Evolutionary conservation across 2,888 invertebrate species (phyloP).

Genomic region (Tipula confusa): DNA sequence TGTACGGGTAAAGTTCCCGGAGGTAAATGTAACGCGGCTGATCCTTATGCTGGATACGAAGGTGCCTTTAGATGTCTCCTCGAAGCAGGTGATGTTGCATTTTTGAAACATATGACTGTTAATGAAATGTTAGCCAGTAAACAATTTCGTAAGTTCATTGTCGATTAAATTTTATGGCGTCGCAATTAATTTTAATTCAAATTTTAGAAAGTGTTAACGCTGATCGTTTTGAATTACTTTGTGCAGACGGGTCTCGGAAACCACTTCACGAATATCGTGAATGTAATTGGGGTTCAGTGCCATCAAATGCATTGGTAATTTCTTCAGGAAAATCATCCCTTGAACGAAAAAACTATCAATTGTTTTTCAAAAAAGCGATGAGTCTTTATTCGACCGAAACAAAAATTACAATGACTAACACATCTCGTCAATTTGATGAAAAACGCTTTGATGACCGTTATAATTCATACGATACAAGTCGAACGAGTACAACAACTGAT

Average conservation of each 20-base stretch:
- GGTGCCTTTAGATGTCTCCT: constrained; percentile 86
- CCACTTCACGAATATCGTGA: constrained; percentile 63
- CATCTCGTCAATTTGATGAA: background rate
- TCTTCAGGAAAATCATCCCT: constrained; percentile 64
- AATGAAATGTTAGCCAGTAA: constrained; percentile 62
- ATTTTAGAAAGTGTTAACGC: constrained; percentile 59
- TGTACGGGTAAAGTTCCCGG: constrained; percentile 78
- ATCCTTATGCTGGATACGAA: constrained; percentile 87
- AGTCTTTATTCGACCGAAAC: background rate
- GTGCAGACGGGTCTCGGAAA: constrained; percentile 70
- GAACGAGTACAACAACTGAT: constrained; percentile 38
- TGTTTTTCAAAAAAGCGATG: background rate
- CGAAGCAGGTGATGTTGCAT: constrained; percentile 84
- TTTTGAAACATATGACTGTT: constrained; percentile 80
- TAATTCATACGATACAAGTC: constrained; percentile 32
- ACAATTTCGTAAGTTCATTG: constrained; percentile 54
- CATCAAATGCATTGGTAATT: constrained; percentile 78
- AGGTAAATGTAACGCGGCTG: constrained; percentile 73
- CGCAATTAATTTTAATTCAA: background rate
- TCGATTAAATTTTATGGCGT: background rate
- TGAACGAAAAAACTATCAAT: constrained; percentile 43
- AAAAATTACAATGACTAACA: background rate
- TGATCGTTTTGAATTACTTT: constrained; percentile 73
- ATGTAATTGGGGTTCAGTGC: constrained; percentile 84
- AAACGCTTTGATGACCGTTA: background rate